Conservation (phyloP, 2,888 invertebrate species). For the Holacanthella duospinosa region DNA sequence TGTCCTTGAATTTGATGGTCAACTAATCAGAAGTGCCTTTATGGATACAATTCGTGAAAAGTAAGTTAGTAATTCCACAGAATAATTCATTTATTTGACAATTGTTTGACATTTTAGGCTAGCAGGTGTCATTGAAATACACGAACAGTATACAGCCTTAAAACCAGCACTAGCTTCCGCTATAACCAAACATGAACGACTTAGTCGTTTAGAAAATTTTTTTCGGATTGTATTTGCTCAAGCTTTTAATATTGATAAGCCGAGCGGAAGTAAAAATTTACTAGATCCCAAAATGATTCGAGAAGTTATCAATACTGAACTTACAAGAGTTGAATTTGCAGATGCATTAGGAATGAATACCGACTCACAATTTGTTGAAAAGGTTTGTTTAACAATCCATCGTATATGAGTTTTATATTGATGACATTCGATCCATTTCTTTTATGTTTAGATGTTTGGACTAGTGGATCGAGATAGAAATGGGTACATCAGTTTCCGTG, state of each 20-base stretch:
- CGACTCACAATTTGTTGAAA: slow-evolving; percentile 49
- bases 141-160: slow-evolving; percentile 19
- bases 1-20: slow-evolving; percentile 45
- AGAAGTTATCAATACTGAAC: slow-evolving; percentile 47
- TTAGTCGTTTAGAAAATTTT: slow-evolving; percentile 47
- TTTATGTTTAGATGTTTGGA: slow-evolving; percentile 50
- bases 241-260: slow-evolving; percentile 44
- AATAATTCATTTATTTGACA: background rate
- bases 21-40: slow-evolving; percentile 42
- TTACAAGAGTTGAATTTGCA: slow-evolving; percentile 51
- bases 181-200: slow-evolving; percentile 45
- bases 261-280: slow-evolving; percentile 42
- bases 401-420: background rate
- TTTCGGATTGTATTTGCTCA: slow-evolving; percentile 49
- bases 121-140: slow-evolving; percentile 11
- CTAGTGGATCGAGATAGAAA: slow-evolving; percentile 51
- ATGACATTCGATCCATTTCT: background rate
- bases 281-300: slow-evolving; percentile 43
- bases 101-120: no score
- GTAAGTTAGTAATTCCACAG: slow-evolving; percentile 38
- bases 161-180: slow-evolving; percentile 40
- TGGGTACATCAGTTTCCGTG: slow-evolving; percentile 53
- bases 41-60: slow-evolving; percentile 41
- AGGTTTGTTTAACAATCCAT: slow-evolving; percentile 37
- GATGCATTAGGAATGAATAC: slow-evolving; percentile 50